Percentiles rank a stretch among this genome's conserved stretches.
These are phyloP conservation scores for Carabus problematicus DNA, from an alignment of 2,888 invertebrate species.

Conservation along the genomic window DNA sequence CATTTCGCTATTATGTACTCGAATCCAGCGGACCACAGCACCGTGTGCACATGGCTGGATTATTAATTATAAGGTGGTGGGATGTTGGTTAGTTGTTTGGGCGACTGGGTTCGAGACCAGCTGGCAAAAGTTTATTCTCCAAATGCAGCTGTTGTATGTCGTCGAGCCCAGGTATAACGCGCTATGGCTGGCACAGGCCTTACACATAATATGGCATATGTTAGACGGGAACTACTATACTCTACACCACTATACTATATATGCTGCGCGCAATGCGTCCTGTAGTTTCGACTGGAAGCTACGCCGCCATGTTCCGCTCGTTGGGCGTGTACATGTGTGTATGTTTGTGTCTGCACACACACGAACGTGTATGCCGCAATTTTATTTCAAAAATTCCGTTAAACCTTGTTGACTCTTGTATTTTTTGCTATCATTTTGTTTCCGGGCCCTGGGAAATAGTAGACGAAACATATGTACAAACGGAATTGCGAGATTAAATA, in stretches of 20 bases:
- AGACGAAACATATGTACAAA: no score
- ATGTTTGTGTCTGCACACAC: no score
- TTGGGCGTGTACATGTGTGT: no score
- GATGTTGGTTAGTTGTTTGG: conserved; percentile 9
- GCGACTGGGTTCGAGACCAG: conserved; percentile 53
- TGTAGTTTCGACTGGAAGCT: no score
- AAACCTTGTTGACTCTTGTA: no score
- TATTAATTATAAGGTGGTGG: background rate
- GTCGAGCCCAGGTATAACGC: conserved; percentile 47
- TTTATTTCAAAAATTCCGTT: no score
- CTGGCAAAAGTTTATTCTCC: conserved; percentile 61
- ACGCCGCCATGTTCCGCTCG: no score
- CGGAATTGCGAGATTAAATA: no score
- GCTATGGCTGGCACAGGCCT: conserved; percentile 46
- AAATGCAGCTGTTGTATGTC: conserved; percentile 59
- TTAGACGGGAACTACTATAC: conserved; percentile 47
- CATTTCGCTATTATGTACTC: conserved; percentile 58
- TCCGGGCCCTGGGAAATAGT: no score
- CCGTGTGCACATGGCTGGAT: background rate
- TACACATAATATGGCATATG: conserved; percentile 54
- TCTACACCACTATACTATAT: conserved; percentile 1
- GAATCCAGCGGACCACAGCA: conserved; percentile 1
- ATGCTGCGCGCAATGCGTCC: background rate
- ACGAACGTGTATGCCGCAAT: no score
- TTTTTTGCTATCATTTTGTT: no score